Conservation (phyloP, 2,888 invertebrate species). For the Sericinus montela region DNA sequence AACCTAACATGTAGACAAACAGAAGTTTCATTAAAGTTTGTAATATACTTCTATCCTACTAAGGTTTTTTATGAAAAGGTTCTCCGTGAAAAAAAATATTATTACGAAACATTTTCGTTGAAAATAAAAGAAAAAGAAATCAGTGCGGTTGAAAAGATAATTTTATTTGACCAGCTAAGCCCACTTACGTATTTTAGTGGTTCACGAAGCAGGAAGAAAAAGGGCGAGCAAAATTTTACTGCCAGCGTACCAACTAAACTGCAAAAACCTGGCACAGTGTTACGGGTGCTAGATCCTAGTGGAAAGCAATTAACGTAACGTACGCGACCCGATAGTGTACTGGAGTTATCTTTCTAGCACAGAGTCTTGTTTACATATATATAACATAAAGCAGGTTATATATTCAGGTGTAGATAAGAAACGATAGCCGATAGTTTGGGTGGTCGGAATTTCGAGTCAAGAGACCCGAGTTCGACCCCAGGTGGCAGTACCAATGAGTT, state of each 20-base stretch:
- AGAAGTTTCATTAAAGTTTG: too few relatives aligned
- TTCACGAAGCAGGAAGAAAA: constrained; percentile 21
- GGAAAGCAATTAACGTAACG: constrained; percentile 21
- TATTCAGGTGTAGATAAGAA: too few relatives aligned
- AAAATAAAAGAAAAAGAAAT: constrained; percentile 6
- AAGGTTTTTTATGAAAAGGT: too few relatives aligned
- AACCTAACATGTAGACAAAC: too few relatives aligned
- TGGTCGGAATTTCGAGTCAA: too few relatives aligned
- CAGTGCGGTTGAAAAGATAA: constrained; percentile 15
- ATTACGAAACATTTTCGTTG: constrained; percentile 2
- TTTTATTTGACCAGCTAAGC: constrained; percentile 20
- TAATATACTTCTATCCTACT: too few relatives aligned
- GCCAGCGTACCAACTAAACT: constrained; percentile 18
- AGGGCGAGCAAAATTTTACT: constrained; percentile 18
- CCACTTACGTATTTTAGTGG: constrained; percentile 23
- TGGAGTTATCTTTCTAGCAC: constrained; percentile 14
- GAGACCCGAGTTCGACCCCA: too few relatives aligned
- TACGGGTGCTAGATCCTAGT: constrained; percentile 19
- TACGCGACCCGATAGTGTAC: constrained; percentile 9
- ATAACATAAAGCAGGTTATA: too few relatives aligned
- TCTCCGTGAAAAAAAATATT: background rate
- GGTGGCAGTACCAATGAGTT: too few relatives aligned
- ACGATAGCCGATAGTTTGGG: too few relatives aligned
- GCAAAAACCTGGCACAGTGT: constrained; percentile 19
- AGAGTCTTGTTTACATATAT: constrained; percentile 9